These are phyloP conservation scores for Anguilla megastoma DNA, from an alignment of 2,797 vertebrate species.

Conservation along the genomic window DNA sequence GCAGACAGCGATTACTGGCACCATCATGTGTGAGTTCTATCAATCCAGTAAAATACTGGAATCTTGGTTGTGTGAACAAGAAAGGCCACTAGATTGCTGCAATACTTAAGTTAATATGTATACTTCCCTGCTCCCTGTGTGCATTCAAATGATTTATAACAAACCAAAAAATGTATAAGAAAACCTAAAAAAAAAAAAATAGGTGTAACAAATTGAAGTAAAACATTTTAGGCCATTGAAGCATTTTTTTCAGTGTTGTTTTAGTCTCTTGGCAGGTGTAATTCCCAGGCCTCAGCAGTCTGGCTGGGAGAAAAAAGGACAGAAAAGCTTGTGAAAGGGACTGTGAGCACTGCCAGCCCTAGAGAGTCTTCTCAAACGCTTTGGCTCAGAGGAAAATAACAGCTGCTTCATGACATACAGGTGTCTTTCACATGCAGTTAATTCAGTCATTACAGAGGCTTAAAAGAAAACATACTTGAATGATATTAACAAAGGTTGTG, in stretches of 20 bases:
- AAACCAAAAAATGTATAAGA: too few relatives aligned
- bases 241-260: not conserved
- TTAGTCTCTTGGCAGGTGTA: not conserved
- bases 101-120: too few relatives aligned
- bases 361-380: not conserved
- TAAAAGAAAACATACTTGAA: not conserved
- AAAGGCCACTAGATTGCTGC: too few relatives aligned
- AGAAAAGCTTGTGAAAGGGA: not conserved
- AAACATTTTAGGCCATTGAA: too few relatives aligned
- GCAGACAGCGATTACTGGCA: too few relatives aligned
- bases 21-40: too few relatives aligned
- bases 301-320: not conserved
- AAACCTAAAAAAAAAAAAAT: not conserved
- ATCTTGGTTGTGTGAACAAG: too few relatives aligned
- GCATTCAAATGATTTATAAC: too few relatives aligned
- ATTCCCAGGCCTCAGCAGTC: not conserved
- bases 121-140: too few relatives aligned
- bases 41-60: too few relatives aligned
- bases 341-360: not conserved
- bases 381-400: not conserved
- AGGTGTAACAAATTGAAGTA: too few relatives aligned
- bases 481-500: not conserved
- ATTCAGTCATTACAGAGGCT: not conserved
- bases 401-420: not conserved
- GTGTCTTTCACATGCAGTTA: not conserved